Base-by-base conservation (phyloP, 2,888 invertebrate genomes). In the Eupsilia transversa region DNA sequence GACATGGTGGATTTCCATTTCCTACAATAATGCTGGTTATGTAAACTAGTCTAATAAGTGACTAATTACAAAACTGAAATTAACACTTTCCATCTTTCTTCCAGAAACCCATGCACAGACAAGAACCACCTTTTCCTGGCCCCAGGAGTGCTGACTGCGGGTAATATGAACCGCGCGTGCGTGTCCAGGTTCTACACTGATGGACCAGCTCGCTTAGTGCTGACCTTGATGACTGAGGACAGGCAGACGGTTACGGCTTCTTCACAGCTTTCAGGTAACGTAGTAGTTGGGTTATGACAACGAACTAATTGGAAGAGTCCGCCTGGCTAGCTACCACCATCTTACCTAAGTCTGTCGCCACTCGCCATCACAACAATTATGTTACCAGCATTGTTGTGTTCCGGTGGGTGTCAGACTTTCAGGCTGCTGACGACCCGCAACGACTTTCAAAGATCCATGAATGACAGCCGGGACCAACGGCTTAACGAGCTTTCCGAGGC, bases 141-240 rank as follows among this genome's bases (percentile, higher is more conserved):
- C 0, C 96, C 96, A 5, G 96, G 96, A 0, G 94, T 94, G 6
- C 90, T 96, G 23, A 90, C 95, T 3, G 93, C 96, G 0, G 96
- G 96, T 0, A 91, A 94, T 3, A 91, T 84, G 74, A 96, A 93
- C 89, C 84, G 95, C 1, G 94, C 94, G 2, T 96, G 96, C 68
- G 77, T 96, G 17, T 96, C 96, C 72, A 85, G 96, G 72, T 96
- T 96, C 89, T 83, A 93, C 74, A 87, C 94, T 0, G 92, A 94
- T 0, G 96, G 96, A 0, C 76, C 92, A 14, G 95, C 94, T 5
- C 88, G 83, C 0, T 85, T 95, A 78, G 56, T 86, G 6, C 85
- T 96, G 2, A 91, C 90, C 0, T 83, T 96, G 14, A 38, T 89
- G 10, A 89, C 92, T 9, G 94, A 92, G 2, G 91, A 92, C 38